Evolutionary conservation across 2,888 invertebrate species (phyloP).

Genomic region (Crioceris asparagi): DNA sequence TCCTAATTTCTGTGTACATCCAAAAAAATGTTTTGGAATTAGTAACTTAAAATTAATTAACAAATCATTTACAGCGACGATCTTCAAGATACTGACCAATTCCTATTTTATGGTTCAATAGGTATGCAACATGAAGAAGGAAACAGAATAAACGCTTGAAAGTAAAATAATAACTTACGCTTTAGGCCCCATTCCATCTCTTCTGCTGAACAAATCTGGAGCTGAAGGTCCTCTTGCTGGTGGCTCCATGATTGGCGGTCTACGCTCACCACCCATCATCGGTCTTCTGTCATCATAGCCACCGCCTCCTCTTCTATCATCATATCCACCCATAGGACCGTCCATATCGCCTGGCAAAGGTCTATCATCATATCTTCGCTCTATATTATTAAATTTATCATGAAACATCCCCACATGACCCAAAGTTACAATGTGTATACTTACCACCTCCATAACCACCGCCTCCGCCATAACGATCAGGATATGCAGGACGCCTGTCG

Average conservation of each 20-base stretch:
- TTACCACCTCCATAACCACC: slow-evolving; percentile 14
- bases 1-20: no score
- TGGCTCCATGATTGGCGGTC: no score
- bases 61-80: not conserved
- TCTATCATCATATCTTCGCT: slow-evolving; percentile 14
- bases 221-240: no score
- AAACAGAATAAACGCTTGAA: no score
- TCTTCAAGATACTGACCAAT: not conserved
- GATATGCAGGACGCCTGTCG: slow-evolving; percentile 14
- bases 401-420: no score
- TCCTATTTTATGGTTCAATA: no score
- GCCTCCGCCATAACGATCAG: slow-evolving; percentile 5
- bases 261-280: no score
- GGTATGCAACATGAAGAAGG: no score
- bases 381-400: no score
- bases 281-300: slow-evolving; percentile 19
- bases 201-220: slow-evolving; percentile 33
- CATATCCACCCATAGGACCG: slow-evolving; percentile 15
- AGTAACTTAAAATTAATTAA: not conserved
- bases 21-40: no score
- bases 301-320: slow-evolving; percentile 19
- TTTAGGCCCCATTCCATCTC: slow-evolving; percentile 25
- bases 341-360: slow-evolving; percentile 7
- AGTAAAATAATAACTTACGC: slow-evolving; percentile 1
- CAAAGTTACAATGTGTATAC: no score